Evolutionary conservation across 1,140 invertebrate genomes (phyloP).

Genomic region (Lerema accius): DNA sequence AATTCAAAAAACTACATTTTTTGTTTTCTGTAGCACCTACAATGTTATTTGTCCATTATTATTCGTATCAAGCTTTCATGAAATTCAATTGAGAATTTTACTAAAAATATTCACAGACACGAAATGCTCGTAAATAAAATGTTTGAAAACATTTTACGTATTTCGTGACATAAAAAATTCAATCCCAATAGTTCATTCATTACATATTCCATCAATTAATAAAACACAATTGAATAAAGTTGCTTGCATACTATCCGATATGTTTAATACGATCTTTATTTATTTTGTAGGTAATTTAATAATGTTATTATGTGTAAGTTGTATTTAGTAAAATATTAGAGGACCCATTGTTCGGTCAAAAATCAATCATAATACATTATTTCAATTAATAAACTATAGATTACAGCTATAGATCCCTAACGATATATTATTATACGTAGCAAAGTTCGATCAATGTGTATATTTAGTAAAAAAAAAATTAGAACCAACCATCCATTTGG

Average conservation of each 20-base stretch:
- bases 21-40: too few species aligned
- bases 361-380: too few species aligned
- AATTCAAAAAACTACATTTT: too few species aligned
- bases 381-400: background rate
- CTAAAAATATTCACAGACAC: slow-evolving; percentile 18
- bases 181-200: slow-evolving; percentile 29
- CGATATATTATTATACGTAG: too few species aligned
- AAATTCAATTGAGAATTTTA: slow-evolving; percentile 1
- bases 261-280: too few species aligned
- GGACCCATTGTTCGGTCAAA: too few species aligned
- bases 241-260: slow-evolving; percentile 7
- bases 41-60: background rate
- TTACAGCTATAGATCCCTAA: too few species aligned
- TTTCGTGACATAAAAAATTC: slow-evolving; percentile 17
- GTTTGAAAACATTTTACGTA: slow-evolving; percentile 14
- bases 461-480: too few species aligned
- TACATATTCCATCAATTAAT: slow-evolving; percentile 27
- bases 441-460: too few species aligned
- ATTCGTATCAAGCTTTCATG: slow-evolving; percentile 1
- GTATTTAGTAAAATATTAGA: too few species aligned
- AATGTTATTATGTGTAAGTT: too few species aligned
- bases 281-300: too few species aligned
- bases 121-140: slow-evolving; percentile 3
- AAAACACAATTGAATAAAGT: slow-evolving; percentile 11
- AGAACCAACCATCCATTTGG: background rate